Conservation (phyloP, 2,113 vertebrate genomes). For the Naja naja region DNA sequence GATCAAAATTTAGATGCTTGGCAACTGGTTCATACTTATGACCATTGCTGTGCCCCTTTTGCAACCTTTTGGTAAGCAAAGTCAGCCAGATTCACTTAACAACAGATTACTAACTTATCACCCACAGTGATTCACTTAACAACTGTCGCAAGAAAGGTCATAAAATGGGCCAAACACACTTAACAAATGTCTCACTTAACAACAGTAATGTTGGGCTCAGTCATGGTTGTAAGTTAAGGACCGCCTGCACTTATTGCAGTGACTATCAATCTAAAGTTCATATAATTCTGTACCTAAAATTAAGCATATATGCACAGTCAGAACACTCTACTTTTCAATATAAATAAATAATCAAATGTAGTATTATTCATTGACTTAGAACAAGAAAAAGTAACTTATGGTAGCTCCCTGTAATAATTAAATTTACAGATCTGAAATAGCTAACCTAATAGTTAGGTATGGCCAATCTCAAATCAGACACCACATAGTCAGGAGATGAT, state of each 20-base stretch:
- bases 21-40: too few relatives aligned
- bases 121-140: too few relatives aligned
- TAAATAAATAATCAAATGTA: neutral
- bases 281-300: neutral
- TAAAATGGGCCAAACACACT: too few relatives aligned
- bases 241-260: neutral
- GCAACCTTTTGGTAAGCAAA: too few relatives aligned
- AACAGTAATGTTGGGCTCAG: too few relatives aligned
- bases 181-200: too few relatives aligned
- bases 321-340: neutral
- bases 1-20: too few relatives aligned
- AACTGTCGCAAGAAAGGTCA: too few relatives aligned
- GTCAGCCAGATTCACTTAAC: too few relatives aligned
- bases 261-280: neutral
- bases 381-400: neutral
- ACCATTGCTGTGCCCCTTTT: too few relatives aligned
- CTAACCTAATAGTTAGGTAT: neutral
- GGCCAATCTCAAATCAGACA: neutral
- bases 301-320: neutral
- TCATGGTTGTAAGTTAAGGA: too few relatives aligned
- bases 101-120: too few relatives aligned
- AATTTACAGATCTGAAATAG: neutral
- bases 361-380: neutral
- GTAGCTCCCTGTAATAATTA: neutral
- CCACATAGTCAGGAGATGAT: neutral